Base-by-base conservation (phyloP, 2,888 invertebrate species). In the Phoenoteleia sp. region DNA sequence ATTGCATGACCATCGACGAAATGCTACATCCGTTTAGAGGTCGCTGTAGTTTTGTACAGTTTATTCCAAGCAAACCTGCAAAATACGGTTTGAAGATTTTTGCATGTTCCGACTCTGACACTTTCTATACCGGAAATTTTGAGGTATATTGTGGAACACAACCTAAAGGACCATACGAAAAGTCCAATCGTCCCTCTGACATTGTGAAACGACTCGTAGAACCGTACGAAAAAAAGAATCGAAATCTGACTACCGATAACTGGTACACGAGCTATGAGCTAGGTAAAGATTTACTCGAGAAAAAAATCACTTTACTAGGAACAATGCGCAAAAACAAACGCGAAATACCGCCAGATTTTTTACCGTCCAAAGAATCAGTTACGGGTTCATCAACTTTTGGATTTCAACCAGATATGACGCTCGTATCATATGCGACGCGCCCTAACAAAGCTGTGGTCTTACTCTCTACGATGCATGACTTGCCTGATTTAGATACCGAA, bases 21-120 rank as follows among this genome's bases (percentile, higher is more conserved):
- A 86, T 86, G 84, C 56, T 88, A 15, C 79, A 84, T 49, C 76
- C 81, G 15, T 86, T 85, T 69, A 39, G 84, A n/a, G 86, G 87
- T 36, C 64, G 84, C 11, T 86, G 86, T 29, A 62, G 72, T 29
- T 88, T 76, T 54, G 23, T 58, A 9, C 81, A 81, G 15, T 81
- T 58, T 21, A 81, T 81, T 47, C 81, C 66, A 4, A 81, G 56
- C n/a, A 79, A 79, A 54, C 71, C 62, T 23, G 79, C 79, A 29
- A 79, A 79, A 27, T 71, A 71, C 33, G 80, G 72, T 27, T 13
- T 75, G 9, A 81, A 81, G 25, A 58, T 74, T 62, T 72, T 64
- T 47, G 47, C 64, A 19, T 29, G 27, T 45, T 27, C 11, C 3
- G 64, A 64, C 19, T 52, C 54, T 25, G 71, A 79, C 64, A 81